A percentile compares a stretch with the other conserved stretches of the same genome.
Conservation (phyloP, 2,113 vertebrate species). For the Trematocara nigrifrons region DNA sequence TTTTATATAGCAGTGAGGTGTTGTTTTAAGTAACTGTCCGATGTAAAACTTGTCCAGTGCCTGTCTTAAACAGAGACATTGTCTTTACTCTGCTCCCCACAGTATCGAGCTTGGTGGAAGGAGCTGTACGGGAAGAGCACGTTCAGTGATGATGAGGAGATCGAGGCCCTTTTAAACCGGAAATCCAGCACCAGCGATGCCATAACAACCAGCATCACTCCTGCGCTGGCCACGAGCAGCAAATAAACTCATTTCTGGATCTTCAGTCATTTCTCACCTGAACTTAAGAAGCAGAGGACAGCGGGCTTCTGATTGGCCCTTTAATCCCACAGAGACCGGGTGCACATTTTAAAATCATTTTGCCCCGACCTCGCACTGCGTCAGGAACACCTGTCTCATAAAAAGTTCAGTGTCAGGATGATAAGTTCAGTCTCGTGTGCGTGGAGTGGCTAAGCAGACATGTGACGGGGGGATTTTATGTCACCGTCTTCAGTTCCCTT, state of each 20-base stretch:
- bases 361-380: background rate
- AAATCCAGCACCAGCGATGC: background rate
- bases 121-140: constrained; percentile 80
- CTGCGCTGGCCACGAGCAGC: background rate
- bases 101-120: constrained; percentile 85
- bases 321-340: background rate
- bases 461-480: constrained; percentile 27
- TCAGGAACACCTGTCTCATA: background rate
- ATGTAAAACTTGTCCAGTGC: background rate
- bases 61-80: background rate
- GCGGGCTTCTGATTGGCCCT: background rate
- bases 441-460: background rate
- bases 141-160: constrained; percentile 80
- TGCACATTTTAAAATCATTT: background rate
- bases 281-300: background rate
- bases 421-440: background rate
- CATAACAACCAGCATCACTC: background rate
- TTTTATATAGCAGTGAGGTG: background rate
- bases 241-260: background rate
- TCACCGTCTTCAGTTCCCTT: background rate
- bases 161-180: constrained; percentile 42
- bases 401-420: background rate
- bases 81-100: background rate
- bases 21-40: accelerated
- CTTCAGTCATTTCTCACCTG: background rate